Evolutionary conservation across 2,113 vertebrate species (phyloP).

Genomic region (Tinamus guttatus): DNA sequence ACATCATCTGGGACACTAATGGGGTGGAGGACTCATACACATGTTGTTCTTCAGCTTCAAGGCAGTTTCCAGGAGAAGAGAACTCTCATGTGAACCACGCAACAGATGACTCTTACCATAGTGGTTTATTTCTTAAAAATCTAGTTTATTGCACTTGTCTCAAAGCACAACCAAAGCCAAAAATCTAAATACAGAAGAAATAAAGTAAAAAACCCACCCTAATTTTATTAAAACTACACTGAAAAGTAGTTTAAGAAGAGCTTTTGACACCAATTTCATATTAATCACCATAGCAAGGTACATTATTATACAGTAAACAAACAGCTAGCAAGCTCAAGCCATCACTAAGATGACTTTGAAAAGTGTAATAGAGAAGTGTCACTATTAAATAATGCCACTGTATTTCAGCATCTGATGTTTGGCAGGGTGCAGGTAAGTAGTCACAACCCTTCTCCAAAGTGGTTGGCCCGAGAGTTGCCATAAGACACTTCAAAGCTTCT

Average conservation of each 20-base stretch:
- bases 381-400: not conserved
- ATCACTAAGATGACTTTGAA: conserved; percentile 29
- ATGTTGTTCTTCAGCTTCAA: not conserved
- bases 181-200: conserved; percentile 58
- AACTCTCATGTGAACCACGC: not conserved
- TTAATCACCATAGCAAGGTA: conserved; percentile 60
- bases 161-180: conserved; percentile 67
- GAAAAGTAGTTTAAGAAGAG: conserved; percentile 36
- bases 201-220: conserved; percentile 15
- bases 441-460: not conserved
- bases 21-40: not conserved
- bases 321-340: conserved; percentile 46
- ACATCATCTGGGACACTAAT: not conserved
- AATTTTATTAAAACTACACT: conserved; percentile 46
- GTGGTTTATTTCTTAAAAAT: conserved; percentile 62
- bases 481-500: not conserved
- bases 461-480: not conserved
- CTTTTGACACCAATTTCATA: conserved; percentile 35
- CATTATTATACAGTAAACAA: conserved; percentile 19
- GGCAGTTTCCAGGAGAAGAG: not conserved
- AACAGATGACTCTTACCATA: conserved; percentile 32
- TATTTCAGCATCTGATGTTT: not conserved
- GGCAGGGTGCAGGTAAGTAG: not conserved
- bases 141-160: conserved; percentile 78
- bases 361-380: conserved; percentile 41